Percentiles rank a stretch among this genome's conserved stretches.
These are phyloP conservation scores for Drosophila algonquin DNA, from an alignment of 2,888 invertebrate genomes.

Conservation along the genomic window DNA sequence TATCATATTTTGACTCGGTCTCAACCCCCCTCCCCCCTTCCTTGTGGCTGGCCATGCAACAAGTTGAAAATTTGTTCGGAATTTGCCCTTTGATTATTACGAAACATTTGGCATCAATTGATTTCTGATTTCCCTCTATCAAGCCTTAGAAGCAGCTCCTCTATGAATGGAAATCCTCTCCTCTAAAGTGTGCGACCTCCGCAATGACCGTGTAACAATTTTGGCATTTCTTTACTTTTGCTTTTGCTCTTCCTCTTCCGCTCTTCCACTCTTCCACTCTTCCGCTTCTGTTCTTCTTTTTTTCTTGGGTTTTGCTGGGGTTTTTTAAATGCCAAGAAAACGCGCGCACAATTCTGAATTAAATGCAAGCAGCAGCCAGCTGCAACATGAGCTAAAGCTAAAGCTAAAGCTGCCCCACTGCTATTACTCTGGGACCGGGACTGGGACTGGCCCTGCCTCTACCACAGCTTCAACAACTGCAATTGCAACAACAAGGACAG, in stretches of 20 bases:
- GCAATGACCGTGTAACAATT: slow-evolving; percentile 78
- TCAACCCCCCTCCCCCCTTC: background rate
- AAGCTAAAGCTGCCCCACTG: background rate
- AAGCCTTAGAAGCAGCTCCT: slow-evolving; percentile 44
- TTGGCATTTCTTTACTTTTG: slow-evolving; percentile 47
- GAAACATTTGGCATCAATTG: slow-evolving; percentile 37
- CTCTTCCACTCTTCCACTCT: background rate
- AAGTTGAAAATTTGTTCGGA: slow-evolving; percentile 59
- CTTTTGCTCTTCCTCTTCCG: background rate
- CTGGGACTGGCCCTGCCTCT: background rate
- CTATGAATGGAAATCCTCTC: slow-evolving; percentile 56
- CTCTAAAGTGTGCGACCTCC: slow-evolving; percentile 71
- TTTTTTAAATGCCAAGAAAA: slow-evolving; percentile 53
- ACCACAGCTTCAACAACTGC: background rate
- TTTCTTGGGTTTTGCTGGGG: background rate
- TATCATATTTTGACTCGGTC: no score
- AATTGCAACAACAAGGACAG: background rate
- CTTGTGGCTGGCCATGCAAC: slow-evolving; percentile 44
- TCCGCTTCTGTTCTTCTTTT: background rate
- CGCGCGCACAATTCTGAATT: slow-evolving; percentile 62
- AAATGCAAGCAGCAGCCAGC: slow-evolving; percentile 40
- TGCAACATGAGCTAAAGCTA: slow-evolving; percentile 2
- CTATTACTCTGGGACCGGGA: background rate
- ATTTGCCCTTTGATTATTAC: slow-evolving; percentile 30
- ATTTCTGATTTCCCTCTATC: slow-evolving; percentile 26